Evolutionary conservation across 2,113 vertebrate genomes (phyloP), one percentile per base, ranked within the genome.

Genomic region (Sturnira hondurensis): DNA sequence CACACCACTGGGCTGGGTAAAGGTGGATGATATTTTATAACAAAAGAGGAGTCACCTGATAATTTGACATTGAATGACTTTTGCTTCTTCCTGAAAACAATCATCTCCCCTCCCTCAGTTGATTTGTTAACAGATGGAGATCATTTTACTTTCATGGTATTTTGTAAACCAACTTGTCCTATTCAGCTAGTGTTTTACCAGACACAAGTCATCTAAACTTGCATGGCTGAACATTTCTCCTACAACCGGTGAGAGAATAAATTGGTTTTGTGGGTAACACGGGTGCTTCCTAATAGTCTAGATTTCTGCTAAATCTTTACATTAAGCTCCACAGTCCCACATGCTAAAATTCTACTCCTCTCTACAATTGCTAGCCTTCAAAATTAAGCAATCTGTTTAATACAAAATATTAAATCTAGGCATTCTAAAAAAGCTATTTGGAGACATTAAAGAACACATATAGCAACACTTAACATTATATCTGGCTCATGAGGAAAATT

Each of bases 81-180:
- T 63, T 95, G 36, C 89, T 95, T 85, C n/a, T 87, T 93, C 36
- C 50, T 85, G 45, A 83, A 17, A 93, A 63, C 52, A 68, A 43
- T 0, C 16, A 2, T 45, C 61, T 87, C 65, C 36, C 73, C 63
- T 89, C 52, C 76, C 20, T 70, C n/a, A 78, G 77, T 41, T 96
- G 84, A 67, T 70, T 84, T 86, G 43, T 93, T 45, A 91, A 86
- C 45, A 93, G 77, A 56, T 77, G 47, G 80, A 92, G 78, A 84
- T 83, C 41, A 93, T 77, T 89, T 92, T 90, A 74, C 90, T 96
- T 96, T 96, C 47, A 95, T 63, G 80, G 38, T 83, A 43, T 83
- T 97, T 92, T 97, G 82, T 98, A 97, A 97, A 94, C 93, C 31
- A 95, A n/a, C 68, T 89, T 92, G 54, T 86, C 38, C 90, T 96